phyloP scores from a whole-genome alignment of 37 sponge, comb jelly and placozoan genomes.

The Beroe forskalii region DNA sequence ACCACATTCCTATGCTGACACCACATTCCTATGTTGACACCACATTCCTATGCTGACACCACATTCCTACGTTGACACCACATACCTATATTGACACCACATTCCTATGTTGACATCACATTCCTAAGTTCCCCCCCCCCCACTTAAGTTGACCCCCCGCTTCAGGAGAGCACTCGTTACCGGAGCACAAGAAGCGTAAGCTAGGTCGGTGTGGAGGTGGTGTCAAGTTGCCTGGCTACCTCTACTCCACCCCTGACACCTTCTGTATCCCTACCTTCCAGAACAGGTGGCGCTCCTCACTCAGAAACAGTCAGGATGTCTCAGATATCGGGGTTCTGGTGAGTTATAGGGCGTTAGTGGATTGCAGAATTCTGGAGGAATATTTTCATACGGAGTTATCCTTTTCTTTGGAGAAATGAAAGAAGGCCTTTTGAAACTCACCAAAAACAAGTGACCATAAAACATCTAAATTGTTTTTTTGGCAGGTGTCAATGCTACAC shows the following conservation, averaged over 20 bases:
- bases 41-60: too few relatives aligned
- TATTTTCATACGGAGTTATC: too few relatives aligned
- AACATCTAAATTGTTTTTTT: too few relatives aligned
- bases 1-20: too few relatives aligned
- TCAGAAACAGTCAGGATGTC: slow-evolving; percentile 11
- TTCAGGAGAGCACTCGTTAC: slow-evolving; percentile 17
- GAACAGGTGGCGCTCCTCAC: slow-evolving; percentile 7
- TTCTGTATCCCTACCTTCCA: slow-evolving; percentile 37
- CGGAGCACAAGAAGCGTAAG: slow-evolving; percentile 41
- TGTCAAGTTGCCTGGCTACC: slow-evolving; percentile 10
- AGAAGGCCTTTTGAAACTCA: too few relatives aligned
- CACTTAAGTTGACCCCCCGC: too few relatives aligned
- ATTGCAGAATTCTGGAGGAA: too few relatives aligned
- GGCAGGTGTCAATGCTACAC: slow-evolving; percentile 54
- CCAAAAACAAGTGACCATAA: too few relatives aligned
- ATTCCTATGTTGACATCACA: neutral
- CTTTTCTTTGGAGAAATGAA: too few relatives aligned
- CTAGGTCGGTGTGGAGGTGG: slow-evolving; percentile 14
- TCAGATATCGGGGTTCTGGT: slow-evolving; percentile 33
- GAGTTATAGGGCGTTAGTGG: too few relatives aligned
- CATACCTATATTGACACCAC: neutral
- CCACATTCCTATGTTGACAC: neutral
- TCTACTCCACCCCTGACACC: neutral
- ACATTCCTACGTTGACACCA: too few relatives aligned
- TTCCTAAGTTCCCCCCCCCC: too few relatives aligned